Conservation (phyloP, 1,140 invertebrate species). For the Lamellibrachia luymesi region DNA sequence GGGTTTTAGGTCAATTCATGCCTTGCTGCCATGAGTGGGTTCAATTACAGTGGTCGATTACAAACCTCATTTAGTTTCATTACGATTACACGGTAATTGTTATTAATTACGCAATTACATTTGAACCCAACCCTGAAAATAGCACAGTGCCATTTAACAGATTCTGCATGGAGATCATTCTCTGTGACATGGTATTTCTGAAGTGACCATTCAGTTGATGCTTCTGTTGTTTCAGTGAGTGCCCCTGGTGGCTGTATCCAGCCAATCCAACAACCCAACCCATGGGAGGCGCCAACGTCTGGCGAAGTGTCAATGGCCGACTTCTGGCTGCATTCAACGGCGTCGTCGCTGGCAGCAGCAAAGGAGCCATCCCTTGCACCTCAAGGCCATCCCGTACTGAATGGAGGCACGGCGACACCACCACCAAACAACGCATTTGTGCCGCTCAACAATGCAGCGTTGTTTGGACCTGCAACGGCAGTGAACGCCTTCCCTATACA, state of each 20-base stretch:
- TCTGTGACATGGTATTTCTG: not conserved
- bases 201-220: conserved; percentile 14
- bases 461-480: conserved; percentile 28
- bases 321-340: conserved; percentile 29
- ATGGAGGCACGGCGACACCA: conserved; percentile 32
- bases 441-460: conserved; percentile 23
- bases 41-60: too few relatives aligned
- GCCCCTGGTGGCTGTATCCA: conserved; percentile 25
- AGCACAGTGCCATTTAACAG: too few relatives aligned
- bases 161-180: too few relatives aligned
- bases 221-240: conserved; percentile 9
- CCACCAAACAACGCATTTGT: conserved; percentile 10
- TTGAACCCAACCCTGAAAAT: not conserved
- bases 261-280: conserved; percentile 31
- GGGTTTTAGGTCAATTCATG: too few relatives aligned
- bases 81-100: too few relatives aligned
- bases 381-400: conserved; percentile 56
- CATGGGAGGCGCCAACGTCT: conserved; percentile 41
- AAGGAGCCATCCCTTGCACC: conserved; percentile 70
- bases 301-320: conserved; percentile 26
- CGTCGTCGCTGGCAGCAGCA: conserved; percentile 35
- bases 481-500: conserved; percentile 31
- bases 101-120: not conserved
- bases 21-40: too few relatives aligned
- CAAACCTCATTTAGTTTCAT: too few relatives aligned